Evolutionary conservation across 2,113 vertebrate species (phyloP).

Genomic region (Camelus dromedarius): DNA sequence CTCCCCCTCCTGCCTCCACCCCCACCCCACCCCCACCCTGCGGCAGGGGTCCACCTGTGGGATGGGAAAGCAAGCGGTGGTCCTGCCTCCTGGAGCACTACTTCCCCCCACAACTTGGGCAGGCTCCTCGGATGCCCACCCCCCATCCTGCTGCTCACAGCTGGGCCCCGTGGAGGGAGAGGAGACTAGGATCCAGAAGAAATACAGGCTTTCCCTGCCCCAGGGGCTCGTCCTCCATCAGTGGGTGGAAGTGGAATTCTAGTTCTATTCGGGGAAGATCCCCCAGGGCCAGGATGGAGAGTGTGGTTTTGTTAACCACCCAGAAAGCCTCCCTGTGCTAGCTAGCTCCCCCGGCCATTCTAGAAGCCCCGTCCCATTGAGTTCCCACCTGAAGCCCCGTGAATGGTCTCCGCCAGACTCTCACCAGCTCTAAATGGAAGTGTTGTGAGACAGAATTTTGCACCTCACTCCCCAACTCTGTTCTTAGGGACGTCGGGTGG

Average conservation of each 20-base stretch:
- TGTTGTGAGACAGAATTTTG: fast-evolving
- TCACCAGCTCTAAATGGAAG: neutral
- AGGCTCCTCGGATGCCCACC: fast-evolving
- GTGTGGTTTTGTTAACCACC: neutral
- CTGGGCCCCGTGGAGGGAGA: too few species aligned
- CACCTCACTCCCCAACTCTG: fast-evolving
- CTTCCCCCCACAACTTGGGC: neutral
- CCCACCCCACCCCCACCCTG: too few species aligned
- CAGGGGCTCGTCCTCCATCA: neutral
- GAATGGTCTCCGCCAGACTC: fast-evolving
- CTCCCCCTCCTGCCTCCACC: neutral
- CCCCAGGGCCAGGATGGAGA: neutral
- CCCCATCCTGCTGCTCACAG: neutral
- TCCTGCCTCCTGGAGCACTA: neutral
- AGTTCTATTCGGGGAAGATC: neutral
- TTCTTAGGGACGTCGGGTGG: fast-evolving
- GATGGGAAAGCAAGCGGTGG: neutral
- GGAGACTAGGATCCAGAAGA: neutral
- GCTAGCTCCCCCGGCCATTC: too few species aligned
- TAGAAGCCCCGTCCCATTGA: neutral
- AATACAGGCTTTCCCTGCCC: neutral
- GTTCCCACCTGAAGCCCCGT: fast-evolving
- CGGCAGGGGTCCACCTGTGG: neutral
- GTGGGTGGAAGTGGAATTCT: neutral
- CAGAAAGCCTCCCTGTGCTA: neutral